phyloP scores from a whole-genome alignment of 1,140 invertebrate genomes.

The Diploscapter pachys region DNA sequence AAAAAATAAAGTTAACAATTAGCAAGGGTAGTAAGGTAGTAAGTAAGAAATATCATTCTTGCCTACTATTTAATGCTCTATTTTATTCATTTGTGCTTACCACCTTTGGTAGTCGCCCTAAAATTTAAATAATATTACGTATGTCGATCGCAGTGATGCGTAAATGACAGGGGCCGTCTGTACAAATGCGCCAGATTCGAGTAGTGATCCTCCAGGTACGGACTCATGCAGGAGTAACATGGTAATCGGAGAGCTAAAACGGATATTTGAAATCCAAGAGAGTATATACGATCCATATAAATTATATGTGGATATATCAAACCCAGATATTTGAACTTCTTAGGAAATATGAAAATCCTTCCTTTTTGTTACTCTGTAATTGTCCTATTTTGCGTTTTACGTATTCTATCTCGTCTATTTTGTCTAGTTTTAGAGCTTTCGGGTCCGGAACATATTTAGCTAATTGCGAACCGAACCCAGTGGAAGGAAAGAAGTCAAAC shows the following conservation, averaged over 20 bases:
- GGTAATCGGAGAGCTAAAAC: constrained; percentile 57
- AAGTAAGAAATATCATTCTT: too few relatives aligned
- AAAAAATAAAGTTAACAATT: constrained; percentile 3
- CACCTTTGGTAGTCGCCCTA: neutral
- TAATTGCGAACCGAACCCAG: too few relatives aligned
- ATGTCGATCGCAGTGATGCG: constrained; percentile 51
- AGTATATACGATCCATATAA: too few relatives aligned
- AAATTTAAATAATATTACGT: constrained; percentile 18
- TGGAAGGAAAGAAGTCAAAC: too few relatives aligned
- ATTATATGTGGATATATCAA: too few relatives aligned
- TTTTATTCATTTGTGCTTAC: neutral
- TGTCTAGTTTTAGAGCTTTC: too few relatives aligned
- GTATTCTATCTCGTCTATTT: too few relatives aligned
- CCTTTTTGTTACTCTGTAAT: too few relatives aligned
- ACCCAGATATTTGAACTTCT: too few relatives aligned
- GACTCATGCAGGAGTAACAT: constrained; percentile 56
- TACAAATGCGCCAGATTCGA: constrained; percentile 54
- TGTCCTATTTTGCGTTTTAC: too few relatives aligned
- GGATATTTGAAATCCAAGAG: neutral
- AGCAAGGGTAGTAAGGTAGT: neutral
- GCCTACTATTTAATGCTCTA: neutral
- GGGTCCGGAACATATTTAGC: too few relatives aligned
- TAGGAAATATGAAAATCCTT: too few relatives aligned
- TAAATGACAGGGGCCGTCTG: constrained; percentile 50
- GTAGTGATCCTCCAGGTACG: constrained; percentile 57